Evolutionary conservation across 2,113 vertebrate genomes (phyloP).

Genomic region (Todiramphus chloris): DNA sequence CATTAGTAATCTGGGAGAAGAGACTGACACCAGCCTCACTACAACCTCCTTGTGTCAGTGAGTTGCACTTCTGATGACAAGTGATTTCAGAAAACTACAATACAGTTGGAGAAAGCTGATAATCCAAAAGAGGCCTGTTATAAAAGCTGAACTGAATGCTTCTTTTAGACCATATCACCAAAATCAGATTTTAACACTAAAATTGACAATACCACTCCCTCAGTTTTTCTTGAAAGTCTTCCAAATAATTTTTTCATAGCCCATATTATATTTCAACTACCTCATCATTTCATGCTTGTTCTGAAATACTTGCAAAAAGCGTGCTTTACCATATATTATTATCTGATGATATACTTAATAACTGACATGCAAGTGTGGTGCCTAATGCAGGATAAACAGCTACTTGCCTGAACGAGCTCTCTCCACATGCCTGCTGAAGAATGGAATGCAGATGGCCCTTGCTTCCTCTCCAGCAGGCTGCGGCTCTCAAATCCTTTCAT

Average conservation of each 20-base stretch:
- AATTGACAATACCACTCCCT: neutral
- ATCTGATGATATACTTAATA: constrained; percentile 40
- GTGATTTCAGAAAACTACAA: neutral
- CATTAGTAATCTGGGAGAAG: too few relatives aligned
- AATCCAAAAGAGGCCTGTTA: neutral
- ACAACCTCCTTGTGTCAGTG: neutral
- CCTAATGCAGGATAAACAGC: neutral
- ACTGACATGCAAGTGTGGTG: neutral
- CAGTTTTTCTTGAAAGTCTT: constrained; percentile 18
- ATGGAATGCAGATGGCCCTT: constrained; percentile 15
- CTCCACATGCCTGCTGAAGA: neutral
- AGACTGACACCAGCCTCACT: too few relatives aligned
- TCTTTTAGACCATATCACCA: neutral
- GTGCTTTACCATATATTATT: neutral
- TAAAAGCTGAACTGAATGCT: neutral
- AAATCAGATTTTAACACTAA: neutral
- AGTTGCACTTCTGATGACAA: neutral
- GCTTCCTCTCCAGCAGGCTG: neutral
- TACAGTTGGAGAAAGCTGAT: neutral
- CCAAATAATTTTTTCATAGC: constrained; percentile 28
- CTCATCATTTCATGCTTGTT: constrained; percentile 16
- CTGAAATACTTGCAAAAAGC: constrained; percentile 46
- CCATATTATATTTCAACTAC: constrained; percentile 22
- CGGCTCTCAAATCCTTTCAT: constrained; percentile 2
- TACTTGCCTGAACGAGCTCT: neutral